Evolutionary conservation across 2,888 invertebrate species (phyloP), one percentile per base, ranked within the genome.

Genomic region (Stomorhina lunata): DNA sequence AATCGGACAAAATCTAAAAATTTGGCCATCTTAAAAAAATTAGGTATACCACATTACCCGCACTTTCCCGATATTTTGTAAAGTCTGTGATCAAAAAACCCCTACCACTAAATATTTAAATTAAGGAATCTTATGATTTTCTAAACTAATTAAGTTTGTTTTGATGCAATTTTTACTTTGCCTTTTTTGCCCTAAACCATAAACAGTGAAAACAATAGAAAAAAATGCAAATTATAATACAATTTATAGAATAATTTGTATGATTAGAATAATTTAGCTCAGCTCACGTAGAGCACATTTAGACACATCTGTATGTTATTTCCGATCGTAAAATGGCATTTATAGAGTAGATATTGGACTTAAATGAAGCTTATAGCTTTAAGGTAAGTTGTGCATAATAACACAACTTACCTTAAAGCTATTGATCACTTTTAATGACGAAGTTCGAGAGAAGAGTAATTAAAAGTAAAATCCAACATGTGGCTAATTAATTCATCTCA

Each of bases 271-370:
- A 40, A 68, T 66, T 69, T 15, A 68, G 61, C 25, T 48, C 12
- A 15, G 29, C 59, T 32, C 77, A 53, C 61, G 20, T 50, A 15
- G 17, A 17, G 34, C 7, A 34, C 29, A 53, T 55, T 32, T 43
- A 45, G 25, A 50, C 61, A 40, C 77, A 77, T 68, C 50, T 77
- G 48, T 61, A 53, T 59, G 59, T 22, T 29, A 76, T 68, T 76
- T 68, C 66, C 59, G 48, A 66, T 48, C 22, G 9, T 15, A 68
- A 76, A 63, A 15, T 40, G 77, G 40, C 68, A 68, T 61, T 77
- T 32, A 22, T 7, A 61, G 59, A 61, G 59, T 15, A 77, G 34
- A n/a, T 20, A 9, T 15, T 15, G 50, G 5, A 20, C 20, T 53
- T 37, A 0, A 20, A 29, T 34, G 7, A 32, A 17, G 10, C 53